Conservation (phyloP, 2,797 vertebrate genomes). For the Ispidina picta region DNA sequence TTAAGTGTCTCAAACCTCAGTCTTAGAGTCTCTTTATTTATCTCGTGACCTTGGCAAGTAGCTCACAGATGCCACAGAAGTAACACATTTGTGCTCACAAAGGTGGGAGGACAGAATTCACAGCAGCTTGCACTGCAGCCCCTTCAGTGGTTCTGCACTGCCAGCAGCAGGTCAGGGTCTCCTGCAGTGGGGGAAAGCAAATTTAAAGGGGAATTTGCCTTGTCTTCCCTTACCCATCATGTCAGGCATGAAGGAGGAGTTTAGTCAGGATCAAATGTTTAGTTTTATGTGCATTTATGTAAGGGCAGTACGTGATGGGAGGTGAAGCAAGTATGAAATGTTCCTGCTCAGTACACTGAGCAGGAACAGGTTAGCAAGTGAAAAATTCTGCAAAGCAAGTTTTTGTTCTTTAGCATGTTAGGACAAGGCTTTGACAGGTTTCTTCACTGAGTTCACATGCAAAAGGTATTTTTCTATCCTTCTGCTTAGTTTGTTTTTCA, state of each 20-base stretch:
- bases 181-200: not conserved
- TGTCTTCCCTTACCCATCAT: not conserved
- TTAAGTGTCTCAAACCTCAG: not conserved
- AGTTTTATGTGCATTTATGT: not conserved
- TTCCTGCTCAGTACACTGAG: not conserved
- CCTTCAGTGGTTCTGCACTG: not conserved
- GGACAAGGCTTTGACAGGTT: not conserved
- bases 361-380: not conserved
- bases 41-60: not conserved
- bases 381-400: slow-evolving; percentile 13
- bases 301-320: not conserved
- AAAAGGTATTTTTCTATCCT: not conserved
- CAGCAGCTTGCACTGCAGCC: not conserved
- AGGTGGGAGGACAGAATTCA: not conserved
- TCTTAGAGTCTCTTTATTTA: not conserved
- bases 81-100: not conserved
- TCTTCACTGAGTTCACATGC: not conserved
- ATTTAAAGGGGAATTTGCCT: not conserved
- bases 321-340: not conserved
- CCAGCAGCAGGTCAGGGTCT: not conserved
- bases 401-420: not conserved
- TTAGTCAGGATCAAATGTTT: not conserved
- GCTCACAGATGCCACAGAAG: not conserved
- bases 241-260: not conserved
- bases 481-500: not conserved